Conservation (phyloP, 1,140 invertebrate species). For the Dolichoris vasculosae region DNA sequence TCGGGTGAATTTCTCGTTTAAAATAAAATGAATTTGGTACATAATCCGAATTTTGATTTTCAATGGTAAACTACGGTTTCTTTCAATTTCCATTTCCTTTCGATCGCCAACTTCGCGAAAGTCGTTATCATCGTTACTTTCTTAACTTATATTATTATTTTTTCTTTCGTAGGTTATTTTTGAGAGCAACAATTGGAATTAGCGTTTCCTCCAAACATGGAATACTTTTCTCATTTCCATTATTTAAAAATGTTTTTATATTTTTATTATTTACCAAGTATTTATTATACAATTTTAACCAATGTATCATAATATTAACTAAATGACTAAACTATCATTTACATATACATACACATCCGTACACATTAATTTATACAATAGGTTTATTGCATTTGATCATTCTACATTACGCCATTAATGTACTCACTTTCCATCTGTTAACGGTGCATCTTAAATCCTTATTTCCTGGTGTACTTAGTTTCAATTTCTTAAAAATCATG, state of each 20-base stretch:
- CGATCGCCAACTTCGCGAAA: not conserved
- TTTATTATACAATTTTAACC: too few species aligned
- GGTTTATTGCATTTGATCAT: too few species aligned
- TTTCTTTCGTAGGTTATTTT: not conserved
- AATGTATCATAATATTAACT: too few species aligned
- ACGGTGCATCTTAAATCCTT: not conserved
- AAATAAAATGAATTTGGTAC: too few species aligned
- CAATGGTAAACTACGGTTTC: not conserved
- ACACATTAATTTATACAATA: too few species aligned
- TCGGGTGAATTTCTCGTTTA: too few species aligned
- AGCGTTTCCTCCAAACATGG: not conserved
- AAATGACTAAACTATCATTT: too few species aligned
- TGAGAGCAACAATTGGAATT: slow-evolving; percentile 22
- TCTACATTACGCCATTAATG: too few species aligned
- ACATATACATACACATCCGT: too few species aligned
- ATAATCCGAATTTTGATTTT: not conserved
- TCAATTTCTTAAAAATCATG: not conserved
- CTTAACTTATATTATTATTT: not conserved
- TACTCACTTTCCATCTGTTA: not conserved
- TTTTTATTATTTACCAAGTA: too few species aligned
- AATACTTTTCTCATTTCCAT: too few species aligned
- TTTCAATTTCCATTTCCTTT: not conserved
- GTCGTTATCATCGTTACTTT: not conserved
- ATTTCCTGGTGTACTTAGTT: not conserved
- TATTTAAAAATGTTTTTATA: too few species aligned